Evolutionary conservation across 1,140 invertebrate species (phyloP), one percentile per base, ranked within the genome.

Genomic region (Mactra quadrangularis): DNA sequence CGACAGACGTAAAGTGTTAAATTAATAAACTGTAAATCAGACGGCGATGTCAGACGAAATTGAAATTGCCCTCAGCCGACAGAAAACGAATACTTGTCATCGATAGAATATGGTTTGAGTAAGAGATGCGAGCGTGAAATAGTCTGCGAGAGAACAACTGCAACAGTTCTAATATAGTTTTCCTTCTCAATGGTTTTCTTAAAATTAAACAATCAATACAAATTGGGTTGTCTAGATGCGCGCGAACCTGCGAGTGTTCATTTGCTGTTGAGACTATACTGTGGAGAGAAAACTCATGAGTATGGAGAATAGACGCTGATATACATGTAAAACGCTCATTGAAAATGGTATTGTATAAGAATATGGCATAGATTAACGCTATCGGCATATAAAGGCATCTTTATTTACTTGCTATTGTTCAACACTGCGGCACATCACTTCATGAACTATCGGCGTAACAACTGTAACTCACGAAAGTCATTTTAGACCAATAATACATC

Each of bases 221-320:
- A 66, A 66, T 66, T 66, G 38, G 41, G 62, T 66, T 66, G 62
- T 66, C 62, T 66, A 33, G 62, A 66, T 66, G 62, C 62, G 62
- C 62, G 62, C 31, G 27, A 66, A 25, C 13, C 6, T 66, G 62
- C 45, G 62, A 66, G 35, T 41, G 22, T 47, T 66, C 62, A 45
- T 66, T 66, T 38, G 27, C 62, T 41, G 15, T 6, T 15, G 38
- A 41, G 15, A 15, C 38, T 6, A 41, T 41, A 41, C 38, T 6
- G 15, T 41, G 15, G 38, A 41, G 38, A 41, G 38, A 41, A 41
- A 41, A 41, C 6, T 41, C 38, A 41, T 15, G 6, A 41, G 38
- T 41, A 7, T 15, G 38, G 6, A 41, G 6, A 41, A 41, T 41
- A n/a, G n/a, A n/a, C 38, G 15, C 15, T 41, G 15, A 6, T 6